phyloP scores from a whole-genome alignment of 2,113 vertebrate genomes.

The Pardalotus punctatus region DNA sequence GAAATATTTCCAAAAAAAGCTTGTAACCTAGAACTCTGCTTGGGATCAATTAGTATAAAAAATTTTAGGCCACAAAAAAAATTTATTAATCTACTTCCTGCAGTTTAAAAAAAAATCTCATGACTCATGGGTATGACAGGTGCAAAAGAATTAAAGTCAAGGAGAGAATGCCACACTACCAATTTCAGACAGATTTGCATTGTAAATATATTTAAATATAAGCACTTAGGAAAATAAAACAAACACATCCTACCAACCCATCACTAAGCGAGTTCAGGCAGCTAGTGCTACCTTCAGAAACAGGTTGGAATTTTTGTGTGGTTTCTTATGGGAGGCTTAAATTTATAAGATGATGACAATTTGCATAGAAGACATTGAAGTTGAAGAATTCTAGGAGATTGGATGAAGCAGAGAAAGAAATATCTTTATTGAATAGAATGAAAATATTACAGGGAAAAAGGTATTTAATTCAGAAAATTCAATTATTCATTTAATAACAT shows the following conservation, averaged over 20 bases:
- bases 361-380: background rate
- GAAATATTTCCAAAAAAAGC: background rate
- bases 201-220: conserved; percentile 19
- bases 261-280: background rate
- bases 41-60: background rate
- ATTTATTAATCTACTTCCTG: conserved; percentile 13
- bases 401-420: background rate
- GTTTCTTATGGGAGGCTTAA: background rate
- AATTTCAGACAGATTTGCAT: conserved; percentile 6
- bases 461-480: background rate
- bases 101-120: background rate
- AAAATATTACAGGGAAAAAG: background rate
- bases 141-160: background rate
- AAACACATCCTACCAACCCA: background rate
- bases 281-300: background rate
- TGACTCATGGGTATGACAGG: conserved; percentile 13
- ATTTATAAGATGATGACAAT: background rate
- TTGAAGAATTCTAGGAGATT: background rate
- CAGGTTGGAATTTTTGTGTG: background rate
- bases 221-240: background rate
- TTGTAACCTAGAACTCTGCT: background rate
- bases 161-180: background rate
- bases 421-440: background rate
- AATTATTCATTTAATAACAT: background rate
- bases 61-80: conserved; percentile 6